Base-by-base conservation (phyloP, 2,888 invertebrate genomes). In the Morpho deidamia region DNA sequence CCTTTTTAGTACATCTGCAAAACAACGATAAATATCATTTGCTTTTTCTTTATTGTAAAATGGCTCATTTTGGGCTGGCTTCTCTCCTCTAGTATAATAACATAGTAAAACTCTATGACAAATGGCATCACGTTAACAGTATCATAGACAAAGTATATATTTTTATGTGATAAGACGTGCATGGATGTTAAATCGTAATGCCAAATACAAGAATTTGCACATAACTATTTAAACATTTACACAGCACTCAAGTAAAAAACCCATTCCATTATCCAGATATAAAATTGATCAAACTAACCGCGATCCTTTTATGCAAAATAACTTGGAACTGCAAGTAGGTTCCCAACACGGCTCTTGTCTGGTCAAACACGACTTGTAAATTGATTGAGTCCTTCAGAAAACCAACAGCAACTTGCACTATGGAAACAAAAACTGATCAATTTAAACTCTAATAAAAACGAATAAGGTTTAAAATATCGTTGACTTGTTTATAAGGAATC, bases 361-460 rank as follows among this genome's bases (percentile, higher is more conserved):
- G 75, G 76, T 77, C 84, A 85, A 83, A 84, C 78, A 85, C 67
- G 69, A 74, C 76, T 76, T 71, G 76, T 72, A 74, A 80, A 83
- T 79, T 81, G 82, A 83, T 82, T 78, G 81, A 76, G 77, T 77
- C 72, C 66, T 48, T 63, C 60, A 64, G 65, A 57, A 62, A 62
- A 69, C 68, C 61, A 64, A 55, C 39, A 45, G 47, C 57, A 44
- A 41, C 54, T 51, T 58, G 40, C 49, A n/a, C 41, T 38, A n/a
- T 7, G 12, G 34, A 42, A 43, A 38, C 32, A 7, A 7, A 49
- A 44, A 7, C 10, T n/a, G 59, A 1, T 3, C 55, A 1, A 72
- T 58, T 63, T 59, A 67, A 53, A 67, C 71, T 58, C 65, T 76
- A 72, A 49, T 0, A 0, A 0, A 0, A 9, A 7, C 1, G 0